These are phyloP conservation scores for Eueremaeus valkanovi DNA, from an alignment of 2,888 invertebrate genomes.

Conservation along the genomic window DNA sequence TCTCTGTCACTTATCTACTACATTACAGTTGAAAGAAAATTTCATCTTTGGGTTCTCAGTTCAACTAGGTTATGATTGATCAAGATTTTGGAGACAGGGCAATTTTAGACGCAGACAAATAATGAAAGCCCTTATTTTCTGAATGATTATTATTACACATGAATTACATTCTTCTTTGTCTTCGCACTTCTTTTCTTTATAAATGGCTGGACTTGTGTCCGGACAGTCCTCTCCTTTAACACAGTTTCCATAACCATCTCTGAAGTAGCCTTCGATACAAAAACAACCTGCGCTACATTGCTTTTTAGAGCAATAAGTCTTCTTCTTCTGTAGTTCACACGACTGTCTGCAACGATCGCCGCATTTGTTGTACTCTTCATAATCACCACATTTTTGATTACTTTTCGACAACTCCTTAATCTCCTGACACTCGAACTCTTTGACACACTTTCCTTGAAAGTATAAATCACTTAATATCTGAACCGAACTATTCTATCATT, in stretches of 20 bases:
- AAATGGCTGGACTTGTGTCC: background rate
- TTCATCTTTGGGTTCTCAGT: no score
- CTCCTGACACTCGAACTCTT: background rate
- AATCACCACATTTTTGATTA: background rate
- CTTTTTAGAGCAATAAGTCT: background rate
- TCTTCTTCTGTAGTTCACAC: background rate
- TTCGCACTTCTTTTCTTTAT: background rate
- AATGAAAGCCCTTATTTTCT: no score
- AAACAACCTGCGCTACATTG: background rate
- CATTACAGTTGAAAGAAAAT: no score
- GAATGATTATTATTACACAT: background rate
- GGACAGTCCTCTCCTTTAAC: background rate
- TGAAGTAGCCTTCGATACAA: background rate
- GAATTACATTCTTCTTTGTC: background rate
- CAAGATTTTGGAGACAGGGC: no score
- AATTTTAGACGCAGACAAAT: no score
- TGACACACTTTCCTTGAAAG: background rate
- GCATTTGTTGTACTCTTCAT: background rate
- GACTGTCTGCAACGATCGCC: constrained; percentile 8
- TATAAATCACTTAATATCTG: no score
- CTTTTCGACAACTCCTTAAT: background rate
- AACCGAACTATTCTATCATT: no score
- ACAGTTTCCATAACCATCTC: background rate
- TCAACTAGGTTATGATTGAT: no score
- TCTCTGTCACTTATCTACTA: no score